Percentiles rank a stretch among this genome's conserved stretches.
Evolutionary conservation across 2,113 vertebrate species (phyloP).

Genomic region (human): GRCh38 chr16:5638501-5639000

Average conservation of each 20-base stretch:
- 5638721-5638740: background rate
- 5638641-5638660: background rate
- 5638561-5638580: background rate
- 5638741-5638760: background rate
- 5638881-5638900: conserved; percentile 4
- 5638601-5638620: background rate
- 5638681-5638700: background rate
- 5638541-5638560: background rate
- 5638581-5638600: background rate
- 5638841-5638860: background rate
- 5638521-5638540: background rate
- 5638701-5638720: background rate
- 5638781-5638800: background rate
- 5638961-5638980: background rate
- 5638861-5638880: background rate
- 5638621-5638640: background rate
- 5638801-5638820: background rate
- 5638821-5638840: background rate
- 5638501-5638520: background rate
- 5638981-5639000: background rate
- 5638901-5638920: background rate
- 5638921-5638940: background rate
- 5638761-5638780: background rate
- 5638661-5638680: background rate
- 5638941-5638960: background rate